phyloP scores from a whole-genome alignment of 2,797 vertebrate genomes.

The Knipowitschia caucasica region DNA sequence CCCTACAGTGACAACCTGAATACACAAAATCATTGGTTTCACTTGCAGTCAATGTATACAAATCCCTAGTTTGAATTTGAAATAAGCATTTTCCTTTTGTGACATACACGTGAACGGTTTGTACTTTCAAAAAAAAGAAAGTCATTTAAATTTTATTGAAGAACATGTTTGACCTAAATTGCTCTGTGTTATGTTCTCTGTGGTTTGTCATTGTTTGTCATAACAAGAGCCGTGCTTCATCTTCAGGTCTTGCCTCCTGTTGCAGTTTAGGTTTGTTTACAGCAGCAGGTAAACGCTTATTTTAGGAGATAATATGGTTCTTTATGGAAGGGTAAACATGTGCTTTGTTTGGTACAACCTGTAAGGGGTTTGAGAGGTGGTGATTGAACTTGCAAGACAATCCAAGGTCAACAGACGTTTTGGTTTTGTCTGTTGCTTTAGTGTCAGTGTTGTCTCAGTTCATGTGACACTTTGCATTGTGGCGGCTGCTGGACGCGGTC shows the following conservation, averaged over 20 bases:
- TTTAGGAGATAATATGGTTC: constrained; percentile 12
- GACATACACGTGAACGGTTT: constrained; percentile 69
- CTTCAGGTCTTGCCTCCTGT: background rate
- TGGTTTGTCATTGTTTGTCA: background rate
- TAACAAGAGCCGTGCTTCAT: constrained; percentile 5
- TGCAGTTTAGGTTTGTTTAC: constrained; percentile 28
- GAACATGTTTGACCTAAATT: constrained; percentile 55
- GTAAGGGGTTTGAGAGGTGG: no score
- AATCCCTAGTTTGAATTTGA: no score
- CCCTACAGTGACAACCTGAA: constrained; percentile 76
- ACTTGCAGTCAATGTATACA: no score
- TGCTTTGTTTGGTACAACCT: no score
- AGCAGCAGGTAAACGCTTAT: constrained; percentile 14
- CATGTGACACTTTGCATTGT: background rate
- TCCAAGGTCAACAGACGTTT: constrained; percentile 19
- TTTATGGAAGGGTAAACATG: constrained; percentile 23
- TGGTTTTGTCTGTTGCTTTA: background rate
- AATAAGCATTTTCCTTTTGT: no score
- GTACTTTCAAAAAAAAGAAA: no score
- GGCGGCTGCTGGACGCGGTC: no score
- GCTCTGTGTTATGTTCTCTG: background rate
- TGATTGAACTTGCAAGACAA: constrained; percentile 14
- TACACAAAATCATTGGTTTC: constrained; percentile 76
- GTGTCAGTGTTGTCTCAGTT: background rate
- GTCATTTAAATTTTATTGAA: no score